Percentiles rank a stretch among this genome's conserved stretches.
Evolutionary conservation across 2,888 invertebrate species (phyloP).

Genomic region (Lampropteryx suffumata): DNA sequence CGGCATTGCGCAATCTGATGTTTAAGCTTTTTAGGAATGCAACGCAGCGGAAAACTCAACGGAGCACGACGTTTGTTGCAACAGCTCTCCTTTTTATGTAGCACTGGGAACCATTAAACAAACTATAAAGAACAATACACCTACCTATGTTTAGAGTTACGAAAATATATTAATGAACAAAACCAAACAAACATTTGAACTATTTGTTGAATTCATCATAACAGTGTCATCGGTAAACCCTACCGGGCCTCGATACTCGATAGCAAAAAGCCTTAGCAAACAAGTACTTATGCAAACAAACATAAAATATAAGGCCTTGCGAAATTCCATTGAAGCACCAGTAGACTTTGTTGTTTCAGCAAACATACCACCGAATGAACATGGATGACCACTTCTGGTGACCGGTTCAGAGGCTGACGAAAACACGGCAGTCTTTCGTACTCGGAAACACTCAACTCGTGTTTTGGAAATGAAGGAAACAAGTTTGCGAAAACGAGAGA

Average conservation of each 20-base stretch:
- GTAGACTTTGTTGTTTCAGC: constrained; percentile 70
- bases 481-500: constrained; percentile 38
- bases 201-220: constrained; percentile 53
- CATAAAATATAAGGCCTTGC: constrained; percentile 67
- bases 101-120: constrained; percentile 21
- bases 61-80: constrained; percentile 38
- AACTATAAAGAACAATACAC: constrained; percentile 10
- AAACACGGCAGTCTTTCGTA: constrained; percentile 53
- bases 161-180: constrained; percentile 13
- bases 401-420: constrained; percentile 62
- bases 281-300: constrained; percentile 60
- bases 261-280: constrained; percentile 67
- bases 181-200: constrained; percentile 16
- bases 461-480: constrained; percentile 46
- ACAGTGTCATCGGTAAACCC: constrained; percentile 68
- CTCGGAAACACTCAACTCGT: constrained; percentile 37
- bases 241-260: constrained; percentile 72
- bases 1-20: constrained; percentile 42
- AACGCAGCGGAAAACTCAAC: constrained; percentile 47
- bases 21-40: constrained; percentile 45
- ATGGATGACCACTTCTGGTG: constrained; percentile 69
- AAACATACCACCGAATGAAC: constrained; percentile 66
- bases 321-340: constrained; percentile 64
- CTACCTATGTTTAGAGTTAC: constrained; percentile 1
- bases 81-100: constrained; percentile 28